Evolutionary conservation across 2,888 invertebrate genomes (phyloP).

Genomic region (Leptopilina drosophilae): DNA sequence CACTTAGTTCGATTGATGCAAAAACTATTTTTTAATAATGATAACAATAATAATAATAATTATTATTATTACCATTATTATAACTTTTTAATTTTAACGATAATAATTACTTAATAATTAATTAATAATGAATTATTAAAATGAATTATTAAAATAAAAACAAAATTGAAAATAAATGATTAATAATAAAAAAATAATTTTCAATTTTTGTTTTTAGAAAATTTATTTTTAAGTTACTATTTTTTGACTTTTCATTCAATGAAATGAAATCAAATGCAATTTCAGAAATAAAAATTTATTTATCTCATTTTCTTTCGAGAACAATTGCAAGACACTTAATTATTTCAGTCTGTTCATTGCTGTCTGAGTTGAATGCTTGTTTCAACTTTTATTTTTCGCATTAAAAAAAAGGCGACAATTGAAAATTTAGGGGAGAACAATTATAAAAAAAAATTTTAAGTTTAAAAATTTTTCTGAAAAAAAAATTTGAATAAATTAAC

Average conservation of each 20-base stretch:
- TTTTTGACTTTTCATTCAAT: background rate
- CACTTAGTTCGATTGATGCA: slow-evolving; percentile 58
- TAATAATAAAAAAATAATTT: background rate
- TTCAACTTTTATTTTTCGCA: background rate
- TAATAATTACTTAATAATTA: too few species aligned
- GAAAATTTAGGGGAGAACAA: too few species aligned
- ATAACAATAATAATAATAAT: too few species aligned
- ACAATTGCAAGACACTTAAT: slow-evolving; percentile 10
- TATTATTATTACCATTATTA: too few species aligned
- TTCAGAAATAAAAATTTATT: background rate
- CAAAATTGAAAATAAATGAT: too few species aligned
- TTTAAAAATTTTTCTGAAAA: too few species aligned
- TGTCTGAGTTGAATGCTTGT: slow-evolving; percentile 10
- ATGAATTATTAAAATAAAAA: too few species aligned
- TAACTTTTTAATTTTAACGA: too few species aligned
- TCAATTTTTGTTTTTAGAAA: background rate
- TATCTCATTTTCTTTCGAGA: background rate
- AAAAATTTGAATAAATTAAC: too few species aligned
- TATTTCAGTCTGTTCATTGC: slow-evolving; percentile 33
- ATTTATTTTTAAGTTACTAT: background rate
- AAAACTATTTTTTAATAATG: slow-evolving; percentile 1
- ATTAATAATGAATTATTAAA: too few species aligned
- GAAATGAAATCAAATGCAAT: background rate
- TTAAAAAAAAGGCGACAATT: background rate
- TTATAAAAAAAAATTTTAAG: too few species aligned